Evolutionary conservation across 2,888 invertebrate genomes (phyloP), one percentile per base, ranked within the genome.

Genomic region (Invenusta paracnida): DNA sequence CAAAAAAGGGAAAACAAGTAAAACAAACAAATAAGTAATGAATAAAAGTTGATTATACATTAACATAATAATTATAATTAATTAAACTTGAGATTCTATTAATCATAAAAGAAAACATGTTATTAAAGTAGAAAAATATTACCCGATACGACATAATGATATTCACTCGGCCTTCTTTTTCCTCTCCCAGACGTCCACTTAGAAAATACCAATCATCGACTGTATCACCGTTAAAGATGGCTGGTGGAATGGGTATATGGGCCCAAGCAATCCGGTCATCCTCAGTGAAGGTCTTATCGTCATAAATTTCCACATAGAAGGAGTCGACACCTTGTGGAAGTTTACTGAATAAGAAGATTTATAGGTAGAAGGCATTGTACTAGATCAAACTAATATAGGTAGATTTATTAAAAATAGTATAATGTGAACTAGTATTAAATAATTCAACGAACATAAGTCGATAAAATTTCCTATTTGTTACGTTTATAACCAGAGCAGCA

Each of bases 221-320:
- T 0, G 96, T 96, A 90, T 96, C 95, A 13, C 96, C 96, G 87
- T 90, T 91, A 88, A 96, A 93, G 17, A 97, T 95, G 86, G 94
- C 93, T 84, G 94, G 93, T 0, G 98, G 96, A 89, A 98, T 95
- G 85, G 94, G 94, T 90, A 97, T 94, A 91, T 96, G 95, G 0
- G 95, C 94, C 96, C 96, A 98, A 0, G 97, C 98, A 88, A 98
- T 94, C 87, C 96, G 93, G 92, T 98, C 97, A 92, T 98, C 98
- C 94, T 95, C 95, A 27, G 96, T 96, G 91, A 98, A 97, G 23
- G 97, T 96, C 91, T 96, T 95, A 92, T 98, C 98, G 92, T 98
- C 98, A 92, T 95, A 98, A 88, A 98, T 95, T 93, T 98, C 98
- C 89, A 98, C 90, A 90, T 95, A 95, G 88, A 98, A 93, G 13